phyloP scores from a whole-genome alignment of 2,797 vertebrate species.

The Hippoglossus hippoglossus region DNA sequence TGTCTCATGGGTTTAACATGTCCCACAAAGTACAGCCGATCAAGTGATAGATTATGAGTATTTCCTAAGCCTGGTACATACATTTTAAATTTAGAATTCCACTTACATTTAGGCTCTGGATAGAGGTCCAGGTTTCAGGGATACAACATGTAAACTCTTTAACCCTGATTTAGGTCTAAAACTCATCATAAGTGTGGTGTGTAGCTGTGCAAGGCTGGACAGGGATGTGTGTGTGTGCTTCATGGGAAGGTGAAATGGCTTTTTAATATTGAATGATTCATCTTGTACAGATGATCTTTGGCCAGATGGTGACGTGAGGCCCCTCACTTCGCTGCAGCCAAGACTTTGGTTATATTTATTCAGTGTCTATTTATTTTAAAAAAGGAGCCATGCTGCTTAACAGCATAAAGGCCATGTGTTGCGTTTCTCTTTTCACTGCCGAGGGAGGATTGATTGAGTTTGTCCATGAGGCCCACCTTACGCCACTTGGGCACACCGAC shows the following conservation, averaged over 20 bases:
- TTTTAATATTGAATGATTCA: conserved; percentile 46
- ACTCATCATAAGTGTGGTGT: background rate
- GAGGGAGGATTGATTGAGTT: conserved; percentile 52
- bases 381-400: conserved; percentile 54
- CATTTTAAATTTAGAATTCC: background rate
- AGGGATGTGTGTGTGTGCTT: background rate
- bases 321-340: conserved; percentile 23
- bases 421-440: conserved; percentile 54
- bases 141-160: background rate
- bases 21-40: conserved; percentile 12
- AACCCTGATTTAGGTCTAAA: background rate
- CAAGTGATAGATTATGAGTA: conserved; percentile 3
- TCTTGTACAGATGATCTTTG: conserved; percentile 45
- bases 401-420: conserved; percentile 49
- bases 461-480: background rate
- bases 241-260: conserved; percentile 5
- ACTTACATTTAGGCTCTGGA: background rate
- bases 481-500: background rate
- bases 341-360: conserved; percentile 41
- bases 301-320: conserved; percentile 49
- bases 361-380: conserved; percentile 75
- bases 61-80: background rate
- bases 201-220: background rate
- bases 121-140: background rate
- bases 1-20: conserved; percentile 27